phyloP scores from a whole-genome alignment of 1,140 invertebrate species.

The Apolygus lucorum region DNA sequence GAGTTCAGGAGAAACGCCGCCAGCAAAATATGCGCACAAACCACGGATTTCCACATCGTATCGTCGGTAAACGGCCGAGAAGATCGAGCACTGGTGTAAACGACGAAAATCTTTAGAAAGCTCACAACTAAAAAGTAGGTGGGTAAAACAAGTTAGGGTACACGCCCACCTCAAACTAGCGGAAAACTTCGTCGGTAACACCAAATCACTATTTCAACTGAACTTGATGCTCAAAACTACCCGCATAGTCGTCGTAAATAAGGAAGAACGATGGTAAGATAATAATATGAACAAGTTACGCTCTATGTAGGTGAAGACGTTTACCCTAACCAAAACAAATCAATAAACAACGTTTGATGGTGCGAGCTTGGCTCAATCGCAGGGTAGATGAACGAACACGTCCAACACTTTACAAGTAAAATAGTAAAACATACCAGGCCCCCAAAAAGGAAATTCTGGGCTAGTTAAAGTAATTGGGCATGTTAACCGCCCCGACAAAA shows the following conservation, averaged over 20 bases:
- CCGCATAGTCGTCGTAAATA: background rate
- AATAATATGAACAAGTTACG: too few species aligned
- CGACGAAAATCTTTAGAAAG: too few species aligned
- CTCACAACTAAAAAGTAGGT: background rate
- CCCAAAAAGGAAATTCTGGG: conserved; percentile 9
- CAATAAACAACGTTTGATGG: background rate
- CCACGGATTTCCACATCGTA: background rate
- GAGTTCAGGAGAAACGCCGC: too few species aligned
- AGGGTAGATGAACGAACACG: background rate
- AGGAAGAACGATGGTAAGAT: background rate
- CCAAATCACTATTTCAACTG: background rate
- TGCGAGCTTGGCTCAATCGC: background rate
- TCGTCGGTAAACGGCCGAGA: background rate
- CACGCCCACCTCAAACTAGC: background rate
- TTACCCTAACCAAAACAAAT: conserved; percentile 8
- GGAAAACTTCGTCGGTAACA: background rate
- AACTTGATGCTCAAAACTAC: background rate
- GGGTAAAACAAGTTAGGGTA: background rate
- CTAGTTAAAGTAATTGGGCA: conserved; percentile 14
- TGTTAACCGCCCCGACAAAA: conserved; percentile 10
- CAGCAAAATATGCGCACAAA: too few species aligned
- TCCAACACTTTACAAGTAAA: background rate
- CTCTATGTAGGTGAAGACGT: background rate
- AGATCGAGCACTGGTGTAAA: too few species aligned
- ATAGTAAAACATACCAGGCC: conserved; percentile 5